Evolutionary conservation across 2,888 invertebrate genomes (phyloP).

Genomic region (Steinernema hermaphroditum): DNA sequence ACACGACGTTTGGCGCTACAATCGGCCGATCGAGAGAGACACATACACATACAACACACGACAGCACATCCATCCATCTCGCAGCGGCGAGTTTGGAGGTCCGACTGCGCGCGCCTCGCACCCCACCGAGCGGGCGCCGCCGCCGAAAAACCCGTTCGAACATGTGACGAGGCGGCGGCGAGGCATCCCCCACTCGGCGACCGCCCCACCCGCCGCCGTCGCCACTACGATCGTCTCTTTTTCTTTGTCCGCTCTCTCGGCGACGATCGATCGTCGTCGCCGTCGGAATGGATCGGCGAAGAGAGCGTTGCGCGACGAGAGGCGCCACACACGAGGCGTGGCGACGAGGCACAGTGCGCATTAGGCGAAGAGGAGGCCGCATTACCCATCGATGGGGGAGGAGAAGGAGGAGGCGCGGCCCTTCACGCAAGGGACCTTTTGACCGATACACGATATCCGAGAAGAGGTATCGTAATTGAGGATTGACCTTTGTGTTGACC

Average conservation of each 20-base stretch:
- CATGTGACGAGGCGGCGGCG: constrained; percentile 18
- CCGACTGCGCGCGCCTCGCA: constrained; percentile 24
- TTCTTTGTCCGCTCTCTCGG: constrained; percentile 7
- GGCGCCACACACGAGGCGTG: neutral
- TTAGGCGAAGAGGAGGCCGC: neutral
- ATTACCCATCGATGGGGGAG: neutral
- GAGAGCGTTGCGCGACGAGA: neutral
- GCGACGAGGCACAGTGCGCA: neutral
- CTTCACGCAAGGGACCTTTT: neutral
- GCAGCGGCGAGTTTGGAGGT: constrained; percentile 9
- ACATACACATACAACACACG: too few relatives aligned
- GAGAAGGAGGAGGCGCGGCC: neutral
- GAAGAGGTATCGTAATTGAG: too few relatives aligned
- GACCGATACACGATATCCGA: constrained; percentile 3
- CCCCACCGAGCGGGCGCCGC: neutral
- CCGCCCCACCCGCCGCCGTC: too few relatives aligned
- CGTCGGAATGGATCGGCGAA: constrained; percentile 3
- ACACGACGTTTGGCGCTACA: too few relatives aligned
- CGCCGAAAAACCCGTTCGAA: constrained; percentile 22
- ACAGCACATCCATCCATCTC: neutral
- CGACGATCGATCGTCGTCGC: constrained; percentile 1
- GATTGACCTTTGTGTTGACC: too few relatives aligned
- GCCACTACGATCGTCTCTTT: neutral
- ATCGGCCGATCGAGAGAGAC: too few relatives aligned
- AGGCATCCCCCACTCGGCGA: constrained; percentile 1